Evolutionary conservation across 2,797 vertebrate species (phyloP).

Genomic region (Sternarchorhynchus goeldii): DNA sequence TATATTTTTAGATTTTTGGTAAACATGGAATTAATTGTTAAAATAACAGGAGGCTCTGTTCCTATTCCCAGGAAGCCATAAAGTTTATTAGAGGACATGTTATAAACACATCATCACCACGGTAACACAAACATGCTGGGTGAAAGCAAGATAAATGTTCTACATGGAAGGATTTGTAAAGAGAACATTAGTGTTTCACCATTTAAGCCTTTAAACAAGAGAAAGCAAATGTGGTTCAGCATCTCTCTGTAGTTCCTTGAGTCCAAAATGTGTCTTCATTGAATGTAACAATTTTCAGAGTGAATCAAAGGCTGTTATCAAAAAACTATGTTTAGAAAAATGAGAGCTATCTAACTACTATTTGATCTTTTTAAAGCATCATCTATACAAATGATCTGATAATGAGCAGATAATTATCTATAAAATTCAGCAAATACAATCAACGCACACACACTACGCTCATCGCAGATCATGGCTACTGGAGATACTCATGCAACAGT

Average conservation of each 20-base stretch:
- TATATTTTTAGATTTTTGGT: constrained; percentile 54
- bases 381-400: too few relatives aligned
- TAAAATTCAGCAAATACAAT: constrained; percentile 61
- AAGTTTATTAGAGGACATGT: constrained; percentile 70
- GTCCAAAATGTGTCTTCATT: too few relatives aligned
- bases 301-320: too few relatives aligned
- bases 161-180: neutral
- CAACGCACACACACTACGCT: constrained; percentile 58
- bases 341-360: too few relatives aligned
- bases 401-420: constrained; percentile 53
- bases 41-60: constrained; percentile 56
- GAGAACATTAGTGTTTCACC: constrained; percentile 27
- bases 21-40: constrained; percentile 63
- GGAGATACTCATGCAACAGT: constrained; percentile 64
- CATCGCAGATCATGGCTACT: constrained; percentile 52
- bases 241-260: neutral
- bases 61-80: constrained; percentile 60
- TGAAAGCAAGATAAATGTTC: constrained; percentile 52
- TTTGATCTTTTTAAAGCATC: too few relatives aligned
- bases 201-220: constrained; percentile 31
- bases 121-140: constrained; percentile 70
- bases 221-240: neutral
- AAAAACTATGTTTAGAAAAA: too few relatives aligned
- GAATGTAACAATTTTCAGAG: too few relatives aligned
- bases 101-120: constrained; percentile 69